Evolutionary conservation across 2,797 vertebrate genomes (phyloP), one percentile per base, ranked within the genome.

Genomic region (Coccyzus lansbergi): DNA sequence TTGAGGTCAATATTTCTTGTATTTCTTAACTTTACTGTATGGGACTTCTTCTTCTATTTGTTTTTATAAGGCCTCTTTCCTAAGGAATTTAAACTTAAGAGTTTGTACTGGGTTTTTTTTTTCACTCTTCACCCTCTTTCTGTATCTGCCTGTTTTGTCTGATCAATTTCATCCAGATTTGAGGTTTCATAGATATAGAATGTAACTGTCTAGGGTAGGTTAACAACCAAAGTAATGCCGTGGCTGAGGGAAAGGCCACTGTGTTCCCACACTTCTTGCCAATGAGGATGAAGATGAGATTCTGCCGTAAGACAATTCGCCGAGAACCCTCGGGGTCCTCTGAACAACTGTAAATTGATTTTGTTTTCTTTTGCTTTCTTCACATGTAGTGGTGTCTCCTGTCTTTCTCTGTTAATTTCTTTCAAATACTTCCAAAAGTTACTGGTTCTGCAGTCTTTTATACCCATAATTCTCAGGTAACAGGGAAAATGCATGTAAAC

Each of bases 11-110:
- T 70, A 49, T 90, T 94, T 83, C 22, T 70, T 49, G 7, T 49
- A 4, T 90, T 90, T 79, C 44, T 67, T 60, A 53, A 58, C 29
- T 90, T 83, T 18, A 56, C 33, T 83, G 33, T 29, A 12, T n/a
- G 15, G 80, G 56, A 12, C 44, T 40, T 63, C 38, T 38, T 20
- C 67, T 19, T 15, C 2, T 15, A 22, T 59, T 25, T 65, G 42
- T 72, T n/a, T 2, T 56, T 53, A 9, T 38, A 28, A 78, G 42
- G 56, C 17, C 25, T 33, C 2, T 76, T 88, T 94, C 38, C 59
- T 56, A 92, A 77, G 75, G 56, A 93, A 93, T 77, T 44, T 15
- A 90, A 94, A 86, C 59, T 68, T 74, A 34, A 71, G 15, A 71
- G 28, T 53, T 95, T 83, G 31, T 49, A 42, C 36, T 83, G 15